phyloP scores from a whole-genome alignment of 1,140 invertebrate genomes.

The Apis dorsata region DNA sequence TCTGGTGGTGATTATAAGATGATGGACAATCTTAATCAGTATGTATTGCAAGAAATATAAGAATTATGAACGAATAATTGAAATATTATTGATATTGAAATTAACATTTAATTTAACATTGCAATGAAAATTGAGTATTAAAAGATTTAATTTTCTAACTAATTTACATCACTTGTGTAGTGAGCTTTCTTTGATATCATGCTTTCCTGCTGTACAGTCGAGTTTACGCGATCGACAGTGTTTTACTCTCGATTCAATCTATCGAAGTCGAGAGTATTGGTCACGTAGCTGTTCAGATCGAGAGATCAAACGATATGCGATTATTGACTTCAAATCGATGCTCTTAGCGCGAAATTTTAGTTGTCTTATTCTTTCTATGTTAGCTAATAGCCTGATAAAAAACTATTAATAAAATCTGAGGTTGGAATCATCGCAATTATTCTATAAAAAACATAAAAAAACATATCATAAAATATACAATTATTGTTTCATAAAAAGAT shows the following conservation, averaged over 20 bases:
- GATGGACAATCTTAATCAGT: conserved; percentile 96
- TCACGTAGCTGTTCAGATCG: conserved; percentile 55
- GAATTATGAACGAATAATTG: neutral
- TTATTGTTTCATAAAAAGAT: neutral
- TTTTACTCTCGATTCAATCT: conserved; percentile 67
- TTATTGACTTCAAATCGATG: conserved; percentile 48
- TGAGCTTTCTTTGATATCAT: conserved; percentile 52
- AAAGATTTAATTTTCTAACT: neutral
- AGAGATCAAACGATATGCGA: conserved; percentile 48
- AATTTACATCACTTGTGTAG: neutral
- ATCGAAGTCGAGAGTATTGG: conserved; percentile 57
- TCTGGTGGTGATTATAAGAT: conserved; percentile 95
- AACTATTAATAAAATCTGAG: conserved; percentile 73
- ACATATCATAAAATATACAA: neutral
- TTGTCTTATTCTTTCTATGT: neutral
- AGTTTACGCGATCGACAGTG: conserved; percentile 79
- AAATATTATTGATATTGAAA: neutral
- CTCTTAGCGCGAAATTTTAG: neutral
- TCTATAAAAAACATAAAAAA: conserved; percentile 21
- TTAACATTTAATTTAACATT: neutral
- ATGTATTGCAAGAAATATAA: conserved; percentile 74
- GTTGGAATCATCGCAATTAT: conserved; percentile 67
- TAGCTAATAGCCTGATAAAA: conserved; percentile 67
- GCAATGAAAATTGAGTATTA: no score
- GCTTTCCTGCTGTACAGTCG: conserved; percentile 70